A percentile compares a stretch with the other conserved stretches of the same genome.
phyloP scores from a whole-genome alignment of 2,797 vertebrate genomes.

The Crenuchus spilurus region DNA sequence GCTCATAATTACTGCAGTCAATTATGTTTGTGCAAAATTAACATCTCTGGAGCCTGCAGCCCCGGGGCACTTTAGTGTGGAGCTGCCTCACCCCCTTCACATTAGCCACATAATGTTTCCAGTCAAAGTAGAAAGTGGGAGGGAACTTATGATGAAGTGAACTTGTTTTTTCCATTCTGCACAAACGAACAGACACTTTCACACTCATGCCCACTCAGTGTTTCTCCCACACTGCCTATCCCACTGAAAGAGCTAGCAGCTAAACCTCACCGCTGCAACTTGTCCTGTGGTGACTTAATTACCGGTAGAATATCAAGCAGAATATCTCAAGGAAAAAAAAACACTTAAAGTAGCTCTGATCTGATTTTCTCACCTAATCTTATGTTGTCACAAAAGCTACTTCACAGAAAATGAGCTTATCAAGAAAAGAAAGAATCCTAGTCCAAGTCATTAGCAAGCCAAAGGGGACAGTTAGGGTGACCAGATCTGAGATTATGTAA shows the following conservation, averaged over 20 bases:
- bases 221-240: conserved; percentile 9
- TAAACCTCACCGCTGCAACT: conserved; percentile 66
- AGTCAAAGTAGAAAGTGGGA: conserved; percentile 55
- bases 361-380: too few species aligned
- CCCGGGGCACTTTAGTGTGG: conserved; percentile 60
- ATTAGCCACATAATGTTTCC: conserved; percentile 69
- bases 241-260: conserved; percentile 52
- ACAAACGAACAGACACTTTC: conserved; percentile 11
- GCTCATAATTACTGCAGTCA: conserved; percentile 65
- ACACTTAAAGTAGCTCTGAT: too few species aligned
- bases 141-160: conserved; percentile 31
- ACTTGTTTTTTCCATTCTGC: conserved; percentile 56
- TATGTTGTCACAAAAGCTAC: too few species aligned
- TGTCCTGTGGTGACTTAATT: conserved; percentile 73
- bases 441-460: too few species aligned
- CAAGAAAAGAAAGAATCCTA: too few species aligned
- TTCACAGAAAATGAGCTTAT: too few species aligned
- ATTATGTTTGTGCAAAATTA: conserved; percentile 40
- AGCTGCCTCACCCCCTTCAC: conserved; percentile 57
- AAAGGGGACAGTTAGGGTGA: too few species aligned
- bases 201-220: background rate
- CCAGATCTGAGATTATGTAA: too few species aligned
- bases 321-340: conserved; percentile 58
- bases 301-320: conserved; percentile 59
- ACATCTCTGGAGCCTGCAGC: conserved; percentile 43